phyloP scores from a whole-genome alignment of 2,797 vertebrate species.

The Urocyon cinereoargenteus region DNA sequence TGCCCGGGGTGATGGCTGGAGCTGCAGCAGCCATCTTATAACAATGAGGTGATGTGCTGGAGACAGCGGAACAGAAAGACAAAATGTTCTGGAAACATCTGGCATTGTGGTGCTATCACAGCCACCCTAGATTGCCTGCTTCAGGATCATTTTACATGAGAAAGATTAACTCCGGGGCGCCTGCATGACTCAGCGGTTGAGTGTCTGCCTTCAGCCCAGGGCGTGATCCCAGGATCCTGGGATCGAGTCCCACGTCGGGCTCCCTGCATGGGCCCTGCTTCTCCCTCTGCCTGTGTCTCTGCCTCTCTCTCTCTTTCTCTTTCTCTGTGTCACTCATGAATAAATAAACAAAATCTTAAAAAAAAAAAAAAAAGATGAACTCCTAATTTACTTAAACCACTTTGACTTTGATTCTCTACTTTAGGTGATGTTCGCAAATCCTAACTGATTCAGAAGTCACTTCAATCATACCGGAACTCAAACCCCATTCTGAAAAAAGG shows the following conservation, averaged over 20 bases:
- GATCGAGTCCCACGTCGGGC: too few relatives aligned
- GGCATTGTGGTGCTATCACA: neutral
- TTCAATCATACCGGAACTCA: neutral
- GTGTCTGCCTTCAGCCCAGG: too few relatives aligned
- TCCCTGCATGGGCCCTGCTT: too few relatives aligned
- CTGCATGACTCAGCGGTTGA: too few relatives aligned
- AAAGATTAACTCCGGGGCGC: neutral
- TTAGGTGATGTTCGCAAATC: neutral
- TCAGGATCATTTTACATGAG: neutral
- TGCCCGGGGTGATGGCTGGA: neutral
- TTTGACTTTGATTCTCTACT: neutral
- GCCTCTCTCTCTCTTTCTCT: too few relatives aligned
- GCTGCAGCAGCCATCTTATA: too few relatives aligned
- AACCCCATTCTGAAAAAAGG: neutral
- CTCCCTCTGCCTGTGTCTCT: too few relatives aligned
- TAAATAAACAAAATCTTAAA: too few relatives aligned
- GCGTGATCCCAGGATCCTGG: too few relatives aligned
- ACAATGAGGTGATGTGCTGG: neutral
- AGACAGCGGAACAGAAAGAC: neutral
- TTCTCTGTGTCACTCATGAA: too few relatives aligned
- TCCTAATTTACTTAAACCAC: neutral
- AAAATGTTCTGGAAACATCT: neutral
- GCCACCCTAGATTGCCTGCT: neutral
- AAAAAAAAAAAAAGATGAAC: neutral
- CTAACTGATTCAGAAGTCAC: neutral